phyloP scores from a whole-genome alignment of 2,113 vertebrate genomes.

The Argyrosomus japonicus region DNA sequence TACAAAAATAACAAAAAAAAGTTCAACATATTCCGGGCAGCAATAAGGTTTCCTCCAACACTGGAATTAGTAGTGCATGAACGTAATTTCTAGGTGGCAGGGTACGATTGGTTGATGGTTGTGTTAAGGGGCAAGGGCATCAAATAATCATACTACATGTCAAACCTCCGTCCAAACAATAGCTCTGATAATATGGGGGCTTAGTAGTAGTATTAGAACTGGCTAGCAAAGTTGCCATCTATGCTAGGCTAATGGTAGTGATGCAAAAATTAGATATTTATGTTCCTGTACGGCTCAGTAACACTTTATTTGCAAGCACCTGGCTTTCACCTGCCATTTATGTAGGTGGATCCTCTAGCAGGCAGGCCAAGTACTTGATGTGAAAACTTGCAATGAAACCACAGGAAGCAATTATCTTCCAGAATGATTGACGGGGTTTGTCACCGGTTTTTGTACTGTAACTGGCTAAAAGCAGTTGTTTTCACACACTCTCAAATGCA shows the following conservation, averaged over 20 bases:
- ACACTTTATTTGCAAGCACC: not conserved
- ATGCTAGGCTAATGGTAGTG: not conserved
- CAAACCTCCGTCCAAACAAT: not conserved
- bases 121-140: not conserved
- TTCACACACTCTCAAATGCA: constrained; percentile 56
- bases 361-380: constrained; percentile 20
- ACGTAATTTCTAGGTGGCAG: not conserved
- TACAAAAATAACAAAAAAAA: not conserved
- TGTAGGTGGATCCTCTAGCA: not conserved
- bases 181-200: not conserved
- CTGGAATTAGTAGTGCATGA: not conserved
- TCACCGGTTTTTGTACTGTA: constrained; percentile 54
- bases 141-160: not conserved
- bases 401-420: constrained; percentile 24
- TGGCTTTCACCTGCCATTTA: constrained; percentile 10
- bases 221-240: not conserved
- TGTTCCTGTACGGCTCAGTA: not conserved
- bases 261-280: not conserved
- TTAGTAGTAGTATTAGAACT: not conserved
- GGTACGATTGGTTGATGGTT: no score
- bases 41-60: not conserved
- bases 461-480: constrained; percentile 53
- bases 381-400: constrained; percentile 26
- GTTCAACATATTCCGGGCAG: not conserved
- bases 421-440: constrained; percentile 61